These are phyloP conservation scores for Scaptodrosophila latifasciaeformis DNA, from an alignment of 2,888 invertebrate genomes.

Conservation along the genomic window DNA sequence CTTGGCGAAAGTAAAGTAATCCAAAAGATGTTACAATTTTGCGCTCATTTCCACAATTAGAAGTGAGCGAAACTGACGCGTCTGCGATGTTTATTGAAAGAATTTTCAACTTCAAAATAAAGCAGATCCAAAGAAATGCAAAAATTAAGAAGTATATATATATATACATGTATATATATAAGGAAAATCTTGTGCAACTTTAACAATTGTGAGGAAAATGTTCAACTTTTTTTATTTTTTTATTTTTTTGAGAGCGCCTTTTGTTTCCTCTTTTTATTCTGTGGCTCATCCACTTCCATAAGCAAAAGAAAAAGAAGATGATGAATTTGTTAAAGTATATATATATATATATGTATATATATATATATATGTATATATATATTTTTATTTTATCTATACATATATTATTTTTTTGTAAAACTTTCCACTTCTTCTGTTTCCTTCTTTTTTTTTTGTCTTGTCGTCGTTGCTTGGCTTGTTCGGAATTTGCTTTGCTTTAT, in stretches of 20 bases:
- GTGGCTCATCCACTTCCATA: too few relatives aligned
- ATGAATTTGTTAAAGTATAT: constrained; percentile 13
- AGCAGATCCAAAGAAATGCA: constrained; percentile 3
- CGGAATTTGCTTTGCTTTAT: constrained; percentile 68
- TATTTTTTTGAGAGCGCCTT: too few relatives aligned
- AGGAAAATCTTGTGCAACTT: constrained; percentile 31
- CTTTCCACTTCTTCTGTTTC: background rate
- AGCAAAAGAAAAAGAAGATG: constrained; percentile 16
- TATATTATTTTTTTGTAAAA: too few relatives aligned
- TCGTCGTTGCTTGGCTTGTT: constrained; percentile 48
- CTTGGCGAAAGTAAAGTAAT: constrained; percentile 56
- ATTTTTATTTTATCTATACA: too few relatives aligned
- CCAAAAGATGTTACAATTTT: constrained; percentile 20
- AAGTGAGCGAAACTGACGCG: constrained; percentile 2
- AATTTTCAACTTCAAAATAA: constrained; percentile 6
- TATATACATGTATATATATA: too few relatives aligned
- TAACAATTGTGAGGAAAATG: constrained; percentile 37
- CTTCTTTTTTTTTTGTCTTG: background rate
- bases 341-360: too few relatives aligned
- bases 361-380: too few relatives aligned
- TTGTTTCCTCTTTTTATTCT: constrained; percentile 33
- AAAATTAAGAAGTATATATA: too few relatives aligned
- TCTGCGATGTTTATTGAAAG: too few relatives aligned
- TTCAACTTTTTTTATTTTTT: constrained; percentile 24
- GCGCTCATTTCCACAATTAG: constrained; percentile 53